These are phyloP conservation scores for Campoletis raptor DNA, from an alignment of 2,888 invertebrate genomes.

Conservation along the genomic window DNA sequence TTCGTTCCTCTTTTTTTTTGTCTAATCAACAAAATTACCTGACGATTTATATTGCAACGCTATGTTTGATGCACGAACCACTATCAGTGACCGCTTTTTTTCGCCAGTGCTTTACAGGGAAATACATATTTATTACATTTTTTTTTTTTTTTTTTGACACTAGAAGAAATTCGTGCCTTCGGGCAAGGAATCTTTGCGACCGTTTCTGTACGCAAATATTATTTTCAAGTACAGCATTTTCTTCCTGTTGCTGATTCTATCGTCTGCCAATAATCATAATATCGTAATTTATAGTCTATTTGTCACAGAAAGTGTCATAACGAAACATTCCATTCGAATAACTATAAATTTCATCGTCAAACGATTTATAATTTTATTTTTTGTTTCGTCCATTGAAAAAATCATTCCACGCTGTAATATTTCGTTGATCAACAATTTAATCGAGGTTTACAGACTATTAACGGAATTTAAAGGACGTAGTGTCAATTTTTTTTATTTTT, in stretches of 20 bases:
- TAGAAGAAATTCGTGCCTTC: not conserved
- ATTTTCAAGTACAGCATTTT: too few relatives aligned
- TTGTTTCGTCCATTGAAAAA: not conserved
- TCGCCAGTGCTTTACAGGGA: not conserved
- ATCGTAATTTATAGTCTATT: too few relatives aligned
- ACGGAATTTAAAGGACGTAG: not conserved
- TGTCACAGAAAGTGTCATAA: not conserved
- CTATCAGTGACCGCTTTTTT: constrained; percentile 16
- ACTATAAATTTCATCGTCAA: not conserved
- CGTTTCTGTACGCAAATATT: too few relatives aligned
- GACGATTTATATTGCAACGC: constrained; percentile 36
- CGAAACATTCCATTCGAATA: not conserved
- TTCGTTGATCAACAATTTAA: not conserved
- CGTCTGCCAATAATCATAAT: too few relatives aligned
- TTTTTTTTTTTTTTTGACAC: not conserved
- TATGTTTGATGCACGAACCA: not conserved
- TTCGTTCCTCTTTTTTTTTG: constrained; percentile 37
- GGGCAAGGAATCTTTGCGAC: constrained; percentile 32
- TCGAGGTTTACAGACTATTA: constrained; percentile 11
- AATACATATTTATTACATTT: not conserved
- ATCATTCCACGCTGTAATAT: constrained; percentile 2
- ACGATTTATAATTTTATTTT: not conserved
- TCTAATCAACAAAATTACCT: constrained; percentile 25
- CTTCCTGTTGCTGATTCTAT: too few relatives aligned
- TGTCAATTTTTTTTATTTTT: not conserved